These are phyloP conservation scores for Torymus aiolomorphi DNA, from an alignment of 2,888 invertebrate genomes.

Conservation along the genomic window DNA sequence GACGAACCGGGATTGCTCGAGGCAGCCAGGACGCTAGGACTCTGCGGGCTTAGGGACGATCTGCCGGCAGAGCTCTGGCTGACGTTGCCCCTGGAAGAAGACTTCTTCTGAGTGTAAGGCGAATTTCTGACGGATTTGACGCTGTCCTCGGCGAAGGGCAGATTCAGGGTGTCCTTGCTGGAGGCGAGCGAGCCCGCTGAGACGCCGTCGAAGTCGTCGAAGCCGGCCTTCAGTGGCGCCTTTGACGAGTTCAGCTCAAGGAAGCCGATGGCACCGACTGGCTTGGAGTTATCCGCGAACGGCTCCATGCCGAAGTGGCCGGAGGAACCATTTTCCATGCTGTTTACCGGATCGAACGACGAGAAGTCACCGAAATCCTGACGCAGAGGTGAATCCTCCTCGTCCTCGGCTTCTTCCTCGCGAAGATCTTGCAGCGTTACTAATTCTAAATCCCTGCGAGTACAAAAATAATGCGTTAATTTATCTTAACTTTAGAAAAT, in stretches of 20 bases:
- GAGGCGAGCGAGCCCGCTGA: conserved; percentile 70
- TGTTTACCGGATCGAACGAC: conserved; percentile 67
- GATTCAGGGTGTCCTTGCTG: conserved; percentile 70
- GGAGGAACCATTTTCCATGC: conserved; percentile 67
- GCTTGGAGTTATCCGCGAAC: conserved; percentile 62
- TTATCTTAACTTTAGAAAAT: too few relatives aligned
- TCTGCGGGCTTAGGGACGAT: conserved; percentile 68
- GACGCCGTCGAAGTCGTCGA: conserved; percentile 73
- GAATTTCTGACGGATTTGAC: conserved; percentile 70
- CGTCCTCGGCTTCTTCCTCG: conserved; percentile 69
- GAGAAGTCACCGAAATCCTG: conserved; percentile 69
- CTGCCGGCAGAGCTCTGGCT: conserved; percentile 68
- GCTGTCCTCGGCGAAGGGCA: conserved; percentile 72
- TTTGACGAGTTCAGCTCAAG: conserved; percentile 70
- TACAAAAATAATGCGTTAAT: background rate
- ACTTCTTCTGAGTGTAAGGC: conserved; percentile 68
- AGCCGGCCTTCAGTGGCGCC: conserved; percentile 70
- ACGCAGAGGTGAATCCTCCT: conserved; percentile 68
- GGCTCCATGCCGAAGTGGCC: conserved; percentile 65
- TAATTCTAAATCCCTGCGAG: conserved; percentile 68
- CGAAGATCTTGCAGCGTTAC: conserved; percentile 66
- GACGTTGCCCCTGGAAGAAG: conserved; percentile 65
- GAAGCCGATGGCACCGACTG: conserved; percentile 62
- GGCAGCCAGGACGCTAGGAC: conserved; percentile 46
- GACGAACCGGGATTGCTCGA: conserved; percentile 47